Evolutionary conservation across 2,888 invertebrate genomes (phyloP).

Genomic region (Mesorhabditis sp.): DNA sequence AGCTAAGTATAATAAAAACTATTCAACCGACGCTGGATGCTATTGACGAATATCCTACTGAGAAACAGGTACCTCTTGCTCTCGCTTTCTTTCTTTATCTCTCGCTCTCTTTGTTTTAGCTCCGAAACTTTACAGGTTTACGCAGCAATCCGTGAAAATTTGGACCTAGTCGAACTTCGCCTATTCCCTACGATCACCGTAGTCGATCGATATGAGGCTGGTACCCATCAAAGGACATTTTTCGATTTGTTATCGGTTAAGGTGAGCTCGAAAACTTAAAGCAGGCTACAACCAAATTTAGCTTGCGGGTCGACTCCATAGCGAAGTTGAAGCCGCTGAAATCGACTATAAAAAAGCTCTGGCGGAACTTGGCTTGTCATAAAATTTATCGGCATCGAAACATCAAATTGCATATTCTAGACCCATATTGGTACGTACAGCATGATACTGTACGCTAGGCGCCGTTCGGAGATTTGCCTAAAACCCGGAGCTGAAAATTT

Average conservation of each 20-base stretch:
- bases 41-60: background rate
- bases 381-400: too few relatives aligned
- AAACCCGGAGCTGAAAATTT: too few relatives aligned
- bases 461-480: too few relatives aligned
- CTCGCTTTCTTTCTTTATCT: too few relatives aligned
- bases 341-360: background rate
- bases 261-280: background rate
- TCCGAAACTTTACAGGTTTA: background rate
- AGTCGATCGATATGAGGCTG: slow-evolving; percentile 2
- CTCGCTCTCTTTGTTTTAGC: too few relatives aligned
- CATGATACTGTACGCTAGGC: too few relatives aligned
- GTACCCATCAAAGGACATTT: background rate
- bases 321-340: background rate
- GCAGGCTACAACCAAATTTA: background rate
- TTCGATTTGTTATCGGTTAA: slow-evolving; percentile 1
- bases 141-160: background rate
- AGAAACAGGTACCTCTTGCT: background rate
- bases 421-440: too few relatives aligned
- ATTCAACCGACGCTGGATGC: background rate
- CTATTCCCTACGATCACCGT: background rate
- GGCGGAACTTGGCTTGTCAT: background rate
- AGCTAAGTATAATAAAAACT: background rate
- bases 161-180: background rate
- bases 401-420: too few relatives aligned
- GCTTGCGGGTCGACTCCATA: background rate